Evolutionary conservation across 2,797 vertebrate genomes (phyloP), one percentile per base, ranked within the genome.

Genomic region (Molossus molossus): DNA sequence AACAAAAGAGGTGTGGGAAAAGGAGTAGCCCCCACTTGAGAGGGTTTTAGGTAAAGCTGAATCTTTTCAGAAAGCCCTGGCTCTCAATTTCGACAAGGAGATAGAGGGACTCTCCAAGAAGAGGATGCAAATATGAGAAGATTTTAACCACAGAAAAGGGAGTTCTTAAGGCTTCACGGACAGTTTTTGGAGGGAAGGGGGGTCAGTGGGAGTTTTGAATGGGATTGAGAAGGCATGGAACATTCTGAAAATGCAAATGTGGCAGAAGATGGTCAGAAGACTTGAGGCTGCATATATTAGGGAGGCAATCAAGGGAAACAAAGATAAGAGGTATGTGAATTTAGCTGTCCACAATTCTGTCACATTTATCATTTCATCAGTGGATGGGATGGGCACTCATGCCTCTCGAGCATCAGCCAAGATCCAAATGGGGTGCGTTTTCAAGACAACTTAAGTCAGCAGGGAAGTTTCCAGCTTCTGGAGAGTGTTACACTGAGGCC

Each of bases 171-270:
- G 23, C 13, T 1, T 62, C 62, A 65, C 18, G 67, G 45, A 75
- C 75, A 94, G 18, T 50, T 73, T 82, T 82, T 33, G 27, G 64
- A 75, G 29, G 48, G 13, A 85, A 17, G 4, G 2, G n/a, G n/a
- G 29, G 62, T 64, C 64, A 77, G 17, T 80, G 53, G 55, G 76
- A 80, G 10, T 65, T 96, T 89, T n/a, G 40, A 96, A 82, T 90
- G 9, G 9, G 15, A 69, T 9, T 75, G 64, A 65, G 64, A 96
- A 64, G 60, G 65, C 33, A 80, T 33, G 75, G 50, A 69, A 69
- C 72, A 53, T 94, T 95, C 90, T 95, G 18, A 55, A 92, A 75
- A 90, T 70, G 29, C 82, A 21, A 94, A 23, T 40, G 21, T 91
- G 80, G 58, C 55, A 92, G 21, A 92, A 33, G 8, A 84, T 62